Evolutionary conservation across 2,113 vertebrate genomes (phyloP).

Genomic region (Rousettus leschenaultii): DNA sequence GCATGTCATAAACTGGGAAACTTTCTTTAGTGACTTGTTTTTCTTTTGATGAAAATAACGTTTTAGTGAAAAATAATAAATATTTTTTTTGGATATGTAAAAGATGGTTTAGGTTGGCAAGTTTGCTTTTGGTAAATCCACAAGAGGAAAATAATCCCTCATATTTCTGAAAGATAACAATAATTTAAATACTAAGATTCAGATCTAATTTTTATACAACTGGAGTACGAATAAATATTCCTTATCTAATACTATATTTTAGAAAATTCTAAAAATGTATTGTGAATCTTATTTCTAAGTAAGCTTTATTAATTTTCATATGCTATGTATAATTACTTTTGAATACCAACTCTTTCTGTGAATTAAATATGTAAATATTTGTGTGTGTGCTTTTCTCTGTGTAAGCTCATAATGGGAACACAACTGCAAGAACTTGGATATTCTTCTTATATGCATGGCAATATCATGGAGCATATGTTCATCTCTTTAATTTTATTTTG

Average conservation of each 20-base stretch:
- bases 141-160: background rate
- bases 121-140: constrained; percentile 17
- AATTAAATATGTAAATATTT: background rate
- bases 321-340: background rate
- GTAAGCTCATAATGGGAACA: background rate
- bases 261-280: background rate
- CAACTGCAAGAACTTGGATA: background rate
- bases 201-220: background rate
- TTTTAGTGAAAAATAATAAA: constrained; percentile 24
- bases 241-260: background rate
- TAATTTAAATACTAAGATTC: constrained; percentile 11
- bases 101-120: constrained; percentile 18
- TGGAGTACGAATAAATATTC: background rate
- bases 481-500: background rate
- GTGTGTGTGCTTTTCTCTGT: background rate
- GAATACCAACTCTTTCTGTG: background rate
- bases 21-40: background rate
- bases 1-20: background rate
- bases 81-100: background rate
- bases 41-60: background rate
- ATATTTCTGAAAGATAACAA: background rate
- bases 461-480: background rate
- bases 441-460: background rate
- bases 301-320: background rate
- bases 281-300: background rate